phyloP scores from a whole-genome alignment of 2,797 vertebrate genomes.

The Poecilia wingei region DNA sequence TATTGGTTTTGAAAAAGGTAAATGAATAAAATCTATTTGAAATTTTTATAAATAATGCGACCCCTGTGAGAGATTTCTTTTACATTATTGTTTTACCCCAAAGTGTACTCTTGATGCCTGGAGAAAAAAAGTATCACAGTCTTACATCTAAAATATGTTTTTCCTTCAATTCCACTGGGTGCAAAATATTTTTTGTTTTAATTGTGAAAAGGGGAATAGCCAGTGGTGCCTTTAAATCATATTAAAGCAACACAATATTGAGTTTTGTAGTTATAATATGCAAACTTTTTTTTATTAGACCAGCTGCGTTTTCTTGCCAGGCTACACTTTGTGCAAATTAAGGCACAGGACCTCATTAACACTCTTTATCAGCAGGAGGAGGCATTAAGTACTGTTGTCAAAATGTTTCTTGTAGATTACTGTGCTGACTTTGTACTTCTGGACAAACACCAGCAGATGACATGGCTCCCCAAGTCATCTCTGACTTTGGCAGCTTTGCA shows the following conservation, averaged over 20 bases:
- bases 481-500: not conserved
- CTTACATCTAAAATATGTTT: not conserved
- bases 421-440: not conserved
- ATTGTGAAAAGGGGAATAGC: not conserved
- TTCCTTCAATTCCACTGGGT: not conserved
- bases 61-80: slow-evolving; percentile 25
- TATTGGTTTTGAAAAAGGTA: slow-evolving; percentile 69
- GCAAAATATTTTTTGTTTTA: not conserved
- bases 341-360: not conserved
- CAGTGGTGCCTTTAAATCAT: not conserved
- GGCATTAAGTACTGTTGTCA: not conserved
- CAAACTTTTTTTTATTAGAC: not conserved
- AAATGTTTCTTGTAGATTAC: not conserved
- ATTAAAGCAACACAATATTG: not conserved
- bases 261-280: not conserved
- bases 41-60: slow-evolving; percentile 21
- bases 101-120: not conserved
- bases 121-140: not conserved
- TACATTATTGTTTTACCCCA: slow-evolving; percentile 7
- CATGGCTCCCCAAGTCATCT: not conserved
- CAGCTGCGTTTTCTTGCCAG: not conserved
- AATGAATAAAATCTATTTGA: slow-evolving; percentile 65
- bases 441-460: not conserved
- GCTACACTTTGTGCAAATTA: not conserved
- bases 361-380: not conserved